Base-by-base conservation (phyloP, 2,888 invertebrate species). In the Parthenolecanium corni region DNA sequence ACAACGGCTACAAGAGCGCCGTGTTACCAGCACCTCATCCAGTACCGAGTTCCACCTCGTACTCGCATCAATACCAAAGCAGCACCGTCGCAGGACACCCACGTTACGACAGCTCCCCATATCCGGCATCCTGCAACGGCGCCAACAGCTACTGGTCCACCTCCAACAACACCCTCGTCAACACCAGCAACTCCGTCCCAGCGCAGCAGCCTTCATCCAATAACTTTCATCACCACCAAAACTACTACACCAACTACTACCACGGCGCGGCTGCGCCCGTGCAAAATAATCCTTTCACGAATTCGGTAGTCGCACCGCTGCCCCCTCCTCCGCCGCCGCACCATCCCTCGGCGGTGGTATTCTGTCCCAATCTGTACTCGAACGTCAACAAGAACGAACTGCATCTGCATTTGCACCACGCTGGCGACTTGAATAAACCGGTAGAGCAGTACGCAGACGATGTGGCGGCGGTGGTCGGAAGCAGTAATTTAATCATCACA, bases 301-400 rank as follows among this genome's bases (percentile, higher is more conserved):
- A 58, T 49, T 38, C 58, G 18, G 62, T 58, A 9, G n/a, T 24
- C 65, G 65, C 68, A 66, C 75, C 67, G 64, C 68, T 75, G 78
- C 76, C 77, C 76, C 72, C 71, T 69, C 70, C 72, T 70, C 72
- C 72, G 68, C 78, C 78, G 75, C 66, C 80, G 64, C 80, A 79
- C 68, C 78, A 83, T 0, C 76, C 80, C 1, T 79, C 84, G 2
- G 80, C 82, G 64, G 84, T 88, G 82, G 82, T 89, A 20, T 79
- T 88, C 0, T 82, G 81, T 70, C 88, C 88, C 0, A 86, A 86
- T 70, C 76, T 88, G 0, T 86, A 87, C 73, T 87, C 88, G 46
- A 88, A 88, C 23, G 87, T 89, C 61, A 89, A 89, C 72, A 88
- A 89, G 74, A 89, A 88, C 73, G 87, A 89, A 77, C 88, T 89